Evolutionary conservation across 2,113 vertebrate genomes (phyloP).

Genomic region (Lamprotornis superbus): DNA sequence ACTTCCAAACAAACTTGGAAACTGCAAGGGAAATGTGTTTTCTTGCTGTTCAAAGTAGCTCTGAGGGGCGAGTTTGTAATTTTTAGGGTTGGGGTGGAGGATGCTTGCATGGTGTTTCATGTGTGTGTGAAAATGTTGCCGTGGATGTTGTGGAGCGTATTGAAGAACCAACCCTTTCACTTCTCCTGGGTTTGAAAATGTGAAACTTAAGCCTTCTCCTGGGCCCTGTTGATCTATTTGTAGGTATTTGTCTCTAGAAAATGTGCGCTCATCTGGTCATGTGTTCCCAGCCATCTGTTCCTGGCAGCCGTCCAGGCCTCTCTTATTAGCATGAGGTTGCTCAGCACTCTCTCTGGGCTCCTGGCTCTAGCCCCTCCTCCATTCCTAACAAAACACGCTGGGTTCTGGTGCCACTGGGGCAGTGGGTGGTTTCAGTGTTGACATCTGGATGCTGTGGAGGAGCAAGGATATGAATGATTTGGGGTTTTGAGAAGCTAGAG

Average conservation of each 20-base stretch:
- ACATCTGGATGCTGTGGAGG: neutral
- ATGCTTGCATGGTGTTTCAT: neutral
- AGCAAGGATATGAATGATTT: accelerated
- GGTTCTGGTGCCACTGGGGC: neutral
- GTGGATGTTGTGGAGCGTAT: accelerated
- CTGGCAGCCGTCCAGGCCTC: conserved; percentile 30
- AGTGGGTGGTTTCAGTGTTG: neutral
- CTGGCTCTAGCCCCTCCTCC: neutral
- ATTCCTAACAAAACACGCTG: neutral
- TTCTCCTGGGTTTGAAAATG: neutral
- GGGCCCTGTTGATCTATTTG: conserved; percentile 50
- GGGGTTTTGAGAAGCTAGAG: neutral
- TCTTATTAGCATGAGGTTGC: conserved; percentile 31
- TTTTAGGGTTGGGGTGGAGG: neutral
- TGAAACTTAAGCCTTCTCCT: conserved; percentile 13
- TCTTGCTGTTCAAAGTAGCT: neutral
- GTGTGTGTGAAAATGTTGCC: neutral
- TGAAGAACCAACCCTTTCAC: neutral
- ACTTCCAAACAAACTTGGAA: neutral
- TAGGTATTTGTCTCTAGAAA: conserved; percentile 49
- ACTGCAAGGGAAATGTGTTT: neutral
- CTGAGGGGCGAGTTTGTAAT: neutral
- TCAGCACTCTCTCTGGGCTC: neutral
- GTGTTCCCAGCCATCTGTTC: conserved; percentile 9
- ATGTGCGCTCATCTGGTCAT: conserved; percentile 39